phyloP scores from a whole-genome alignment of 2,113 vertebrate species.

The Saimiri boliviensis region DNA sequence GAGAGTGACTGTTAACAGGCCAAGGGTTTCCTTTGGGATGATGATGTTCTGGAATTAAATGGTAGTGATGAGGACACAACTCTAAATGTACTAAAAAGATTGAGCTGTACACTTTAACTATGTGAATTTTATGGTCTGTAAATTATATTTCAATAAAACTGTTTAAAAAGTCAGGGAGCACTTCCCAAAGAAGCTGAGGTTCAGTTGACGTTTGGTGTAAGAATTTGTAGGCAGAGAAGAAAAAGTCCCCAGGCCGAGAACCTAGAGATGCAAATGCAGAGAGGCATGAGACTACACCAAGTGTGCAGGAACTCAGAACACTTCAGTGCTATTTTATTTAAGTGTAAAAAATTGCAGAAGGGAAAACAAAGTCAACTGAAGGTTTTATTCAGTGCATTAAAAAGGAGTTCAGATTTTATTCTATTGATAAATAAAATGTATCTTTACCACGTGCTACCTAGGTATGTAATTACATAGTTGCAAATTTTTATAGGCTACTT shows the following conservation, averaged over 20 bases:
- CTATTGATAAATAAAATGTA: neutral
- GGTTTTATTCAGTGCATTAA: neutral
- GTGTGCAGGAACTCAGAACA: neutral
- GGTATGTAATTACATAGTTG: neutral
- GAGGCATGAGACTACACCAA: too few relatives aligned
- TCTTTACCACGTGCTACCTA: neutral
- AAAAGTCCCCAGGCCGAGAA: neutral
- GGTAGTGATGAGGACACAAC: neutral
- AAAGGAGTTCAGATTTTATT: neutral
- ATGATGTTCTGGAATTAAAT: neutral
- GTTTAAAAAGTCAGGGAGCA: neutral
- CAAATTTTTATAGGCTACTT: neutral
- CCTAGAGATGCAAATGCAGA: neutral
- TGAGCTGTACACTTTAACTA: neutral
- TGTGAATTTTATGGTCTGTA: neutral
- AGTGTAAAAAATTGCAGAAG: neutral
- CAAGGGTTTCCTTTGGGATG: neutral
- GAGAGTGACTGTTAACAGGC: neutral
- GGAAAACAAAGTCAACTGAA: neutral
- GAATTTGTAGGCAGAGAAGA: neutral
- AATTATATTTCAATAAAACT: neutral
- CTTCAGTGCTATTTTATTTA: neutral
- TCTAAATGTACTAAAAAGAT: neutral
- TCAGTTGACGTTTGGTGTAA: neutral
- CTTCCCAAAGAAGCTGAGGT: neutral